These are phyloP conservation scores for Danio aesculapii DNA, from an alignment of 2,797 vertebrate species.

Conservation along the genomic window DNA sequence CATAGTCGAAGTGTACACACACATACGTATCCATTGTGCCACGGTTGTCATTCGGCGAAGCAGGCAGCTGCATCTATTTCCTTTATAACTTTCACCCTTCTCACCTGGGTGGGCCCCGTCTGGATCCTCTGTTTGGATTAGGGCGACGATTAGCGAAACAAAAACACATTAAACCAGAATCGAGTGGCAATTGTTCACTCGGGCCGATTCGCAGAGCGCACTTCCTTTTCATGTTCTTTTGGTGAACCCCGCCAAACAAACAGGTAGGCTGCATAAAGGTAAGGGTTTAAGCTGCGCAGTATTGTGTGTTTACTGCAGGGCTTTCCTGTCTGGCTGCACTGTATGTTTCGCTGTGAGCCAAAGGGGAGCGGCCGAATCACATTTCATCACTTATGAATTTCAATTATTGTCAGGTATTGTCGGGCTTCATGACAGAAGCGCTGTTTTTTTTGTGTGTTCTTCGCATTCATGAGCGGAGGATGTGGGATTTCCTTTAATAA, in stretches of 20 bases:
- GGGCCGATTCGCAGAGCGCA: slow-evolving; percentile 70
- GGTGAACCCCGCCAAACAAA: slow-evolving; percentile 76
- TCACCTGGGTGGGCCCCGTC: slow-evolving; percentile 65
- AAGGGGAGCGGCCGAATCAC: slow-evolving; percentile 57
- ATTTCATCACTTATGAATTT: slow-evolving; percentile 65
- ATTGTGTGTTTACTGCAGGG: slow-evolving; percentile 65
- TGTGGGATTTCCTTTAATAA: slow-evolving; percentile 55
- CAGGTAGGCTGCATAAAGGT: slow-evolving; percentile 66
- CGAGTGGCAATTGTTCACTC: slow-evolving; percentile 62
- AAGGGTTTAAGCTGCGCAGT: slow-evolving; percentile 66
- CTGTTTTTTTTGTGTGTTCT: slow-evolving; percentile 59
- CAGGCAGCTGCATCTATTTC: slow-evolving; percentile 62
- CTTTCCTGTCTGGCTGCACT: slow-evolving; percentile 68
- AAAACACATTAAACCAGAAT: slow-evolving; percentile 62
- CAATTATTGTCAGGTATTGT: slow-evolving; percentile 63
- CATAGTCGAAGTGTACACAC: slow-evolving; percentile 55
- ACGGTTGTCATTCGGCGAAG: slow-evolving; percentile 58
- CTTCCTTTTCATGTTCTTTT: slow-evolving; percentile 73
- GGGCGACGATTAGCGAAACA: slow-evolving; percentile 64
- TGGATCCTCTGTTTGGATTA: slow-evolving; percentile 71
- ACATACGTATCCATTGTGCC: slow-evolving; percentile 59
- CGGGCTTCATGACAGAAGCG: slow-evolving; percentile 73
- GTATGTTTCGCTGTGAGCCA: slow-evolving; percentile 58
- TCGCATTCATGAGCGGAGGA: slow-evolving; percentile 57
- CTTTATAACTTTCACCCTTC: slow-evolving; percentile 59